Evolutionary conservation across 2,797 vertebrate genomes (phyloP).

Genomic region (Acrocephalus scirpaceus): DNA sequence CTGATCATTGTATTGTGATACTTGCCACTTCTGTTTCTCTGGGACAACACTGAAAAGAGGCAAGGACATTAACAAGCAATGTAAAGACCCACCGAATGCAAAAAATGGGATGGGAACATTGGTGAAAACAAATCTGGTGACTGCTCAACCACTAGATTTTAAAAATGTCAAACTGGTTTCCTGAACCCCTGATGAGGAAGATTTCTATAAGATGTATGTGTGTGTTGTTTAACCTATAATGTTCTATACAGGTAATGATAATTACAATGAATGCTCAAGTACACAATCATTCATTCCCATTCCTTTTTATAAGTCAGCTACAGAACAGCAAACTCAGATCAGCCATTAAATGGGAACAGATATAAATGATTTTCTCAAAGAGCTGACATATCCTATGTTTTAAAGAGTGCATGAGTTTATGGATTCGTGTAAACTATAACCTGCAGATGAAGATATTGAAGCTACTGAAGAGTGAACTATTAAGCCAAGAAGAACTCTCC

Average conservation of each 20-base stretch:
- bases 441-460: background rate
- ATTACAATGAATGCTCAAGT: background rate
- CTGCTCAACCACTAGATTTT: background rate
- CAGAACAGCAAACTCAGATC: background rate
- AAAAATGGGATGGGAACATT: rapidly evolving
- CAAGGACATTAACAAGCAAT: background rate
- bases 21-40: background rate
- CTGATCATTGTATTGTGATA: background rate
- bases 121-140: background rate
- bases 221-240: background rate
- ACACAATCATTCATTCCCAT: background rate
- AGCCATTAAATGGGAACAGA: background rate
- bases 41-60: background rate
- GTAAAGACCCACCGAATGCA: background rate
- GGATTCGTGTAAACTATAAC: background rate
- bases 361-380: background rate
- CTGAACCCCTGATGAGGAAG: background rate
- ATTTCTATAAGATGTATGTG: background rate
- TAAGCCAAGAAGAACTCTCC: background rate
- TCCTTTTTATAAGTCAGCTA: background rate
- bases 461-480: background rate
- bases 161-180: background rate
- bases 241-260: background rate
- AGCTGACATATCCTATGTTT: background rate
- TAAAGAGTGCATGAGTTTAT: background rate